Evolutionary conservation across 2,888 invertebrate genomes (phyloP).

Genomic region (Tubulanus polymorphus): DNA sequence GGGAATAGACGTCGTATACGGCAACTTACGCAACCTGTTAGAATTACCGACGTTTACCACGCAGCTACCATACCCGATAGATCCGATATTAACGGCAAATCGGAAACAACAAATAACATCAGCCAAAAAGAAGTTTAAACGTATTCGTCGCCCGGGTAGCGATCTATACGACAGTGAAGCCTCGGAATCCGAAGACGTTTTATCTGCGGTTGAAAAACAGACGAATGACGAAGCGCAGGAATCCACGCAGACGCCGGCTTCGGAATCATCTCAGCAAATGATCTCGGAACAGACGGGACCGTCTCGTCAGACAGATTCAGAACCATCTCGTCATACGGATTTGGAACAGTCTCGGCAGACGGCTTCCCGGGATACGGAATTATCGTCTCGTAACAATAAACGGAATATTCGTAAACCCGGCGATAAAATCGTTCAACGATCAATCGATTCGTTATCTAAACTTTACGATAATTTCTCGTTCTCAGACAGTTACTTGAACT

Average conservation of each 20-base stretch:
- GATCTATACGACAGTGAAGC: slow-evolving; percentile 36
- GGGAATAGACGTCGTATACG: not conserved
- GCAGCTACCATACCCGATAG: not conserved
- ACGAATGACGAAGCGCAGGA: not conserved
- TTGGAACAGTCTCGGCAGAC: too few relatives aligned
- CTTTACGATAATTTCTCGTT: not conserved
- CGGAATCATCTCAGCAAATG: too few relatives aligned
- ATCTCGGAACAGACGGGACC: too few relatives aligned
- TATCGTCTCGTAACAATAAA: too few relatives aligned
- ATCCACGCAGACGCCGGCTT: not conserved
- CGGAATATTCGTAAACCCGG: too few relatives aligned
- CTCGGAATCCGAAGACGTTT: slow-evolving; percentile 25
- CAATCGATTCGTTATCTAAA: not conserved
- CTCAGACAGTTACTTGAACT: not conserved
- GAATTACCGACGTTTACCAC: not conserved
- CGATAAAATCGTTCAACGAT: not conserved
- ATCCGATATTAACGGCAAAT: too few relatives aligned
- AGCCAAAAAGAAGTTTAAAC: too few relatives aligned
- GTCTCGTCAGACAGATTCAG: too few relatives aligned
- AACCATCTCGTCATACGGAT: too few relatives aligned
- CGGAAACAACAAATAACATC: too few relatives aligned
- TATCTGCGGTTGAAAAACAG: not conserved
- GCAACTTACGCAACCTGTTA: not conserved
- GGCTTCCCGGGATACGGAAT: too few relatives aligned
- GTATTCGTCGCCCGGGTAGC: not conserved